Evolutionary conservation across 1,140 invertebrate genomes (phyloP).

Genomic region (Achroia grisella): DNA sequence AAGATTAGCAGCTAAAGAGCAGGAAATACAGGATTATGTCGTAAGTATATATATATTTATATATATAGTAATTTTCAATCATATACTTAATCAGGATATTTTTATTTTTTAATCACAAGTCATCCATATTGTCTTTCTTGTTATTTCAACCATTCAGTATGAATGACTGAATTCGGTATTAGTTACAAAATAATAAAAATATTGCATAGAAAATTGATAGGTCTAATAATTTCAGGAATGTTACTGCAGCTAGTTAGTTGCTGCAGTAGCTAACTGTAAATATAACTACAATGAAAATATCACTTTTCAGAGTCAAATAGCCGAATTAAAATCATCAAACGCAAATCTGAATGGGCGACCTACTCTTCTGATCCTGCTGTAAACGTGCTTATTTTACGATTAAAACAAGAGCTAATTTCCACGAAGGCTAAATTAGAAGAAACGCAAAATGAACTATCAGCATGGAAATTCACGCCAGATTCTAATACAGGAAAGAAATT

Average conservation of each 20-base stretch:
- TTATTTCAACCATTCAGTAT: too few relatives aligned
- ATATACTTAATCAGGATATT: too few relatives aligned
- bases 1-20: constrained; percentile 93
- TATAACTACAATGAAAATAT: constrained; percentile 1
- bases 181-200: too few relatives aligned
- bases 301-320: constrained; percentile 87
- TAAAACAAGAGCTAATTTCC: constrained; percentile 92
- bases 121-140: too few relatives aligned
- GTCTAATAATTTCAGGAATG: too few relatives aligned
- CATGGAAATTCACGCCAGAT: constrained; percentile 99
- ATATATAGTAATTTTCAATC: not conserved
- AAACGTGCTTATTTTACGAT: constrained; percentile 93
- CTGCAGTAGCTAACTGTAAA: too few relatives aligned
- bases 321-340: constrained; percentile 89
- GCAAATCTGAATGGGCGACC: constrained; percentile 83
- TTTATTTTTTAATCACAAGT: too few relatives aligned
- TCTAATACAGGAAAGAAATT: constrained; percentile 97
- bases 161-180: too few relatives aligned
- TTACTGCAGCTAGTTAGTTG: too few relatives aligned
- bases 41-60: constrained; percentile 76
- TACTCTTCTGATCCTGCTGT: constrained; percentile 95
- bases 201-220: too few relatives aligned
- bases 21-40: constrained; percentile 96
- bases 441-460: constrained; percentile 97
- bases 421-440: constrained; percentile 95